Conservation (phyloP, 2,888 invertebrate genomes). For the Oasisia sp. region DNA sequence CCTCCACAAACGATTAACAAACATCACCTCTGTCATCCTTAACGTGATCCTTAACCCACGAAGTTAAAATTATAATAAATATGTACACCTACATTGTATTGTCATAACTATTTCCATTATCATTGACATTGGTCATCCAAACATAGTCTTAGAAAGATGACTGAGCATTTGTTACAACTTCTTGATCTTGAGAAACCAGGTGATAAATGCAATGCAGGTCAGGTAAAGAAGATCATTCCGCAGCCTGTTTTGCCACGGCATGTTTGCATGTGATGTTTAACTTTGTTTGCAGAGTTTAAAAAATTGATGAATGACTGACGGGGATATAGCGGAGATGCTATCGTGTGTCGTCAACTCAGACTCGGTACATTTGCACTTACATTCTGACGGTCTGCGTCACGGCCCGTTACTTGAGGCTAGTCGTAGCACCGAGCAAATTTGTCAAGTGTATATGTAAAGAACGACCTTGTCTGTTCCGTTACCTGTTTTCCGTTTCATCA, state of each 20-base stretch:
- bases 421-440: background rate
- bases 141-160: background rate
- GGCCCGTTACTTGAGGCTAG: background rate
- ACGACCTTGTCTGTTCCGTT: too few relatives aligned
- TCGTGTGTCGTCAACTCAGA: slow-evolving; percentile 2
- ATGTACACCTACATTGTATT: background rate
- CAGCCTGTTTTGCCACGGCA: background rate
- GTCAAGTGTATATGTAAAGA: background rate
- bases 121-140: background rate
- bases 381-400: background rate
- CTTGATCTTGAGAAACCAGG: background rate
- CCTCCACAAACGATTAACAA: background rate
- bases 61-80: background rate
- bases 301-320: slow-evolving; percentile 6
- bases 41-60: too few relatives aligned
- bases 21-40: background rate
- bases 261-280: background rate
- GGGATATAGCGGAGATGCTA: slow-evolving; percentile 3
- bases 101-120: background rate
- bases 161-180: background rate
- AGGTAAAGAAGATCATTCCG: background rate
- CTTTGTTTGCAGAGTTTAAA: slow-evolving; percentile 13
- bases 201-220: background rate
- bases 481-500: too few relatives aligned
- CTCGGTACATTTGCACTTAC: background rate